phyloP scores from a whole-genome alignment of 2,797 vertebrate genomes.

The Cottoperca gobio region DNA sequence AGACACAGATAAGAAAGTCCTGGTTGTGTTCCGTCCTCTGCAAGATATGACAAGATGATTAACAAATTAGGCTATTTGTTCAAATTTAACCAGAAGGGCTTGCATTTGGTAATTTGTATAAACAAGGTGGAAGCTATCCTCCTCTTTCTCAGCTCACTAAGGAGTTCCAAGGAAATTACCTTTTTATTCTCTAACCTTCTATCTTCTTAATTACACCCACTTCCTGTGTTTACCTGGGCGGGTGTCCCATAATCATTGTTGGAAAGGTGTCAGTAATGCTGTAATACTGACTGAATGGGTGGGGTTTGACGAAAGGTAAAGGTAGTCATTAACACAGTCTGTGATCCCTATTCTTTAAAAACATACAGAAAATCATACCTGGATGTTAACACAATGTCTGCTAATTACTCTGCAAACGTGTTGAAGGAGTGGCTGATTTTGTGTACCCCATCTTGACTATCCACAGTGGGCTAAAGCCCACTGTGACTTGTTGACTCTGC shows the following conservation, averaged over 20 bases:
- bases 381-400: conserved; percentile 22
- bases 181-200: conserved; percentile 21
- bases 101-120: conserved; percentile 24
- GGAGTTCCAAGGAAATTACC: conserved; percentile 34
- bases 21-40: conserved; percentile 1
- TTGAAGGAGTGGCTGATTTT: conserved; percentile 41
- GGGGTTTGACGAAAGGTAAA: conserved; percentile 23
- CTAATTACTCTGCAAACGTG: conserved; percentile 58
- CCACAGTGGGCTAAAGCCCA: conserved; percentile 1
- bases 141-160: conserved; percentile 55
- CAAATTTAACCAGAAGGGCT: not conserved
- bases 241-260: conserved; percentile 45
- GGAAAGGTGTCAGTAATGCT: conserved; percentile 46
- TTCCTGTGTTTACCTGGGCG: conserved; percentile 66
- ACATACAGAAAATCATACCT: conserved; percentile 21
- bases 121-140: conserved; percentile 29
- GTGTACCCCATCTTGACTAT: conserved; percentile 12
- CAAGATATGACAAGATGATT: conserved; percentile 23
- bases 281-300: conserved; percentile 38
- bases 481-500: conserved; percentile 18
- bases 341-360: conserved; percentile 39
- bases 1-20: not conserved
- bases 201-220: conserved; percentile 40
- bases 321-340: conserved; percentile 40
- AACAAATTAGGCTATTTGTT: conserved; percentile 13